Evolutionary conservation across 2,797 vertebrate genomes (phyloP).

Genomic region (Alca torda): DNA sequence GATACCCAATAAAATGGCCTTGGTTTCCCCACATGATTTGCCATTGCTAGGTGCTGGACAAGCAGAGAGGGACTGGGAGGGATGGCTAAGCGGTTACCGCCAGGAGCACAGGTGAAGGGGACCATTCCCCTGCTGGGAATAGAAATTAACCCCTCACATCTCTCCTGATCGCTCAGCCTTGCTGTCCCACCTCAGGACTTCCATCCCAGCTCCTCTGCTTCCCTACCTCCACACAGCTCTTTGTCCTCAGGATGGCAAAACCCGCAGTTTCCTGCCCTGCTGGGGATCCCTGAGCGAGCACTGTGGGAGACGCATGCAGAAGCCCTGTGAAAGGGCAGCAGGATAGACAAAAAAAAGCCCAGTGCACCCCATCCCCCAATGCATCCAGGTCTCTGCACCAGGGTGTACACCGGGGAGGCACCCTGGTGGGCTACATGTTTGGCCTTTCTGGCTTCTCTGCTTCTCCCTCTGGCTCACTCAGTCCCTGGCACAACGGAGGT

Average conservation of each 20-base stretch:
- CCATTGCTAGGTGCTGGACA: not conserved
- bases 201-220: rapidly evolving
- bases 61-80: not conserved
- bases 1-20: not conserved
- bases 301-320: not conserved
- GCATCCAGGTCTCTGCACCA: not conserved
- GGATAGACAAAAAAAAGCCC: not conserved
- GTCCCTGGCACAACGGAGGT: not conserved
- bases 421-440: not conserved
- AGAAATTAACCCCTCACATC: not conserved
- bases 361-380: rapidly evolving
- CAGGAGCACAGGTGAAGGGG: not conserved
- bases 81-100: not conserved
- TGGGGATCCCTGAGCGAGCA: not conserved
- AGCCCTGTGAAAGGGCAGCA: not conserved
- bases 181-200: rapidly evolving
- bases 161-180: not conserved
- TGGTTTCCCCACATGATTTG: not conserved
- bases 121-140: not conserved
- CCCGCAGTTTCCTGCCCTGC: not conserved
- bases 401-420: not conserved
- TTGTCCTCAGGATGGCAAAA: not conserved
- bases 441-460: not conserved
- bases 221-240: not conserved
- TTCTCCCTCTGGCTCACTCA: not conserved